These are phyloP conservation scores for Emydocephalus ijimae DNA, from an alignment of 2,113 vertebrate species.

Conservation along the genomic window DNA sequence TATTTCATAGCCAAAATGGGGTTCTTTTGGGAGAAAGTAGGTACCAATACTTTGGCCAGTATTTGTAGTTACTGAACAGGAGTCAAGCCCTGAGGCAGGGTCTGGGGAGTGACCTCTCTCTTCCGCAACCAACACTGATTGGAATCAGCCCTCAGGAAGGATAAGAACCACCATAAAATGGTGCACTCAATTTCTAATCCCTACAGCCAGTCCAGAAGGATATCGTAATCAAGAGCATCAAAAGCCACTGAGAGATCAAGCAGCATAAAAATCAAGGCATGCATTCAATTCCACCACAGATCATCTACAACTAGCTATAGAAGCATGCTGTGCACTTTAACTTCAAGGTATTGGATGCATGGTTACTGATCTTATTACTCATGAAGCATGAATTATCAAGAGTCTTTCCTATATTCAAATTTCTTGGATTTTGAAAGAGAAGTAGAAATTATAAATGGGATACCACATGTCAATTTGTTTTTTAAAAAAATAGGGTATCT, in stretches of 20 bases:
- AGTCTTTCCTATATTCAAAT: neutral
- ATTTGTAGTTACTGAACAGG: neutral
- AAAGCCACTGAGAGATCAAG: neutral
- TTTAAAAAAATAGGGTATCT: neutral
- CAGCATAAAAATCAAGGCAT: neutral
- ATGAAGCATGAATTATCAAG: neutral
- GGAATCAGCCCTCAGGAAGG: neutral
- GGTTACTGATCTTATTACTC: neutral
- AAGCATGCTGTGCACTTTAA: neutral
- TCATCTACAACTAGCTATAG: neutral
- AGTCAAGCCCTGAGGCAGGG: neutral
- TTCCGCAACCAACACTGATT: neutral
- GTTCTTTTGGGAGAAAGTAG: neutral
- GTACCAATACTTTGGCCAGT: neutral
- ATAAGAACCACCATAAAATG: neutral
- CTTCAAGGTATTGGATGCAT: neutral
- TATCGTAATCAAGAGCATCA: neutral
- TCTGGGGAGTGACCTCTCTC: neutral
- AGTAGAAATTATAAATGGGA: neutral
- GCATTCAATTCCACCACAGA: neutral
- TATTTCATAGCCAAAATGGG: neutral
- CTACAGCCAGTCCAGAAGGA: neutral
- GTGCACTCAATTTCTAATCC: neutral
- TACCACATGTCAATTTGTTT: neutral
- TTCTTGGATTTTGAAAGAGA: neutral